phyloP scores from a whole-genome alignment of 2,888 invertebrate genomes.

The Chrysolina americana region DNA sequence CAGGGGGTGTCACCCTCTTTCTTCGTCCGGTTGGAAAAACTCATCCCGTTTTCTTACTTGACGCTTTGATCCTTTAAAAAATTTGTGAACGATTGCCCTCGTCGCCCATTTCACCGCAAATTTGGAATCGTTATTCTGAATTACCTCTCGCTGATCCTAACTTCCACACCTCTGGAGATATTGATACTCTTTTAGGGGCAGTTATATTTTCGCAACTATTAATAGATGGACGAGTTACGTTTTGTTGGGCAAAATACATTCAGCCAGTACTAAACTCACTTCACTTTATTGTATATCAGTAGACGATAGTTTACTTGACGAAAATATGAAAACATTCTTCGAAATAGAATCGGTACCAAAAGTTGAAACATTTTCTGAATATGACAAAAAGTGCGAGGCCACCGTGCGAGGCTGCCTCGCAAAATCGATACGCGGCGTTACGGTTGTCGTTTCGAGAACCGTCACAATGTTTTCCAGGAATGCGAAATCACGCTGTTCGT shows the following conservation, averaged over 20 bases:
- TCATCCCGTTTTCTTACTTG: background rate
- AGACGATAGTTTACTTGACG: too few relatives aligned
- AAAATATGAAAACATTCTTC: too few relatives aligned
- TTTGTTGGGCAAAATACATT: too few relatives aligned
- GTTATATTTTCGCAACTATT: background rate
- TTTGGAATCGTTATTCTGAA: too few relatives aligned
- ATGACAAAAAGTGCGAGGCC: conserved; percentile 33
- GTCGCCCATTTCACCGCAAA: too few relatives aligned
- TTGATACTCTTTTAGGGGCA: background rate
- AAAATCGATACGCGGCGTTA: too few relatives aligned
- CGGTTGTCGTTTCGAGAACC: conserved; percentile 34
- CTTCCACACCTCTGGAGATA: too few relatives aligned
- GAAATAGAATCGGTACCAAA: too few relatives aligned
- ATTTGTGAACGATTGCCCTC: background rate
- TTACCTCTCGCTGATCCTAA: too few relatives aligned
- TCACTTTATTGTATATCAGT: too few relatives aligned
- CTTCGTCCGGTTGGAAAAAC: background rate
- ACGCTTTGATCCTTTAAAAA: background rate
- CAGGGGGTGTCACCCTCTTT: too few relatives aligned
- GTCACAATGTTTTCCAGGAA: conserved; percentile 22
- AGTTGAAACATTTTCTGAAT: background rate
- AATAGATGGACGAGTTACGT: background rate
- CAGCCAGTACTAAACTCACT: too few relatives aligned
- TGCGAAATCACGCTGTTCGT: conserved; percentile 5
- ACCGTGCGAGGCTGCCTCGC: conserved; percentile 34